Base-by-base conservation (phyloP, 2,888 invertebrate genomes). In the Homarus gammarus region DNA sequence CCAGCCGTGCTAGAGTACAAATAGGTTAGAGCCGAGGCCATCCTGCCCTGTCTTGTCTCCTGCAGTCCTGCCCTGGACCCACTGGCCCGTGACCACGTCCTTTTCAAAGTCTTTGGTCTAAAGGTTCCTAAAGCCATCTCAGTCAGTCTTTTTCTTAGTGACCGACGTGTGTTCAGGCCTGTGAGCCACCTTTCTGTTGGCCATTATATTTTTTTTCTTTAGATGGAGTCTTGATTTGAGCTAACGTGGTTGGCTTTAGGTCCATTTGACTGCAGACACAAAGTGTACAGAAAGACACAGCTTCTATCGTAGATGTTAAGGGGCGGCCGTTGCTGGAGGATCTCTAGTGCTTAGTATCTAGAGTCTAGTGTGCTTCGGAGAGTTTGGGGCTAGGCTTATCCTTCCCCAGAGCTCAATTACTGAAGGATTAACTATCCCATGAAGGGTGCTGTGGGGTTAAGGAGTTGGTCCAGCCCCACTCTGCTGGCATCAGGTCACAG, bases 1-100 rank as follows among this genome's bases (percentile, higher is more conserved):
- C 89, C 89, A 89, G 89, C 89, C 89, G 85, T 81, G 89, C 89
- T 85, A 89, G 84, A 89, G 89, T 89, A 89, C 89, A 89, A 89
- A 89, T 89, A 89, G 89, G 89, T 89, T 89, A 89, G 89, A 89
- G 89, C 81, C 84, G 89, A 89, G 89, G 89, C 89, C 85, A 84
- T 89, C 85, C 85, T 89, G 88, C 88, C 88, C 88, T 89, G 84
- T 89, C 88, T 89, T 89, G 88, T 89, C 73, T 89, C 88, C 88
- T 68, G 83, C 61, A 70, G 64, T 83, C 83, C 83, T 83, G 68
- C 70, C 83, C 83, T 70, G 86, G 86, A 87, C 79, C 68, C 72
- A 72, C 78, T 84, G 88, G 83, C 84, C 88, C 77, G 88, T 89
- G 88, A 84, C 88, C 88, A 70, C 84, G 77, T 89, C 88, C 83